A percentile compares a stretch with the other conserved stretches of the same genome.
These are phyloP conservation scores for Cerceris ruficornis DNA, from an alignment of 2,888 invertebrate species.

Conservation along the genomic window DNA sequence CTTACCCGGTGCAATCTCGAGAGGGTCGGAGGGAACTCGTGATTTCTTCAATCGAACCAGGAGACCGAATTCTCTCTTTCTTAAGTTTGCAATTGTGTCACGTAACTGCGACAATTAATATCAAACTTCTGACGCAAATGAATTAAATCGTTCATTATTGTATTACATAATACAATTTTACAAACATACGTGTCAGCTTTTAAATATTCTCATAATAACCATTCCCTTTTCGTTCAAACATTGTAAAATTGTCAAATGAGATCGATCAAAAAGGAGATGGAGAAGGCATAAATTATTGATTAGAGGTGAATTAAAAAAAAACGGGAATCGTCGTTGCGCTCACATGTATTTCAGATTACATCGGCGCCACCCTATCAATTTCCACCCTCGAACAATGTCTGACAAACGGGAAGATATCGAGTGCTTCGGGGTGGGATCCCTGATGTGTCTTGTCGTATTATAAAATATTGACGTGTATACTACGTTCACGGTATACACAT, in stretches of 20 bases:
- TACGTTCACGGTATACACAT: slow-evolving; percentile 57
- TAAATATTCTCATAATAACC: background rate
- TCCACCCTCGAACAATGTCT: slow-evolving; percentile 59
- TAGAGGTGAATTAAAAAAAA: slow-evolving; percentile 50
- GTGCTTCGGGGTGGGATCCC: slow-evolving; percentile 39
- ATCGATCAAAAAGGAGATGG: slow-evolving; percentile 10
- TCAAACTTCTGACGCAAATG: background rate
- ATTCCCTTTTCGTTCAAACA: background rate
- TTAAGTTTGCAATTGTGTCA: slow-evolving; percentile 2
- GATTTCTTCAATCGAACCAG: slow-evolving; percentile 39
- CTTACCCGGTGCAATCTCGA: slow-evolving; percentile 44
- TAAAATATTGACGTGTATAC: slow-evolving; percentile 73
- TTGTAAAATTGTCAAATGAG: slow-evolving; percentile 3
- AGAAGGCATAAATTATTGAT: slow-evolving; percentile 47
- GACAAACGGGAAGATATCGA: slow-evolving; percentile 55
- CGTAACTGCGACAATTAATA: background rate
- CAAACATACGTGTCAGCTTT: background rate
- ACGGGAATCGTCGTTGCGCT: slow-evolving; percentile 27
- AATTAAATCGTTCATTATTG: too few species aligned
- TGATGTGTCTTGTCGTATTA: slow-evolving; percentile 71
- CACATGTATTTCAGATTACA: slow-evolving; percentile 53
- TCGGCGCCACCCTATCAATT: slow-evolving; percentile 59
- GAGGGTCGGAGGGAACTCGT: slow-evolving; percentile 49
- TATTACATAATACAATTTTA: too few species aligned
- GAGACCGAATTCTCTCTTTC: slow-evolving; percentile 30